A percentile compares a stretch with the other conserved stretches of the same genome.
These are phyloP conservation scores for Papilio xuthus DNA, from an alignment of 1,140 invertebrate species.

Conservation along the genomic window DNA sequence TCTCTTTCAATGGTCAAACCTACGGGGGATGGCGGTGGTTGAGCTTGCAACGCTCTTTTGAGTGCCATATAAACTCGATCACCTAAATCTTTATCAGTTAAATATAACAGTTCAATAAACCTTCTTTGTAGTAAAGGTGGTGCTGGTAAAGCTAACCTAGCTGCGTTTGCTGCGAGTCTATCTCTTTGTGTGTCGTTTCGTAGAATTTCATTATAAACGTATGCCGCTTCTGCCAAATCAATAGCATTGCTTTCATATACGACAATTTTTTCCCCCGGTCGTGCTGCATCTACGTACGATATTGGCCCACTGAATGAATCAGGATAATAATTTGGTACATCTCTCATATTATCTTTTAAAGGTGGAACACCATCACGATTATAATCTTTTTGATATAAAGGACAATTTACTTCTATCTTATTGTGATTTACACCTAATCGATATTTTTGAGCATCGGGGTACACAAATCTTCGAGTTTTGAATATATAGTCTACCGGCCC, in stretches of 20 bases:
- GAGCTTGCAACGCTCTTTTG: not conserved
- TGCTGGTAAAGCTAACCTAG: not conserved
- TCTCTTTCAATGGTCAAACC: not conserved
- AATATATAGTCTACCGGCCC: constrained; percentile 93
- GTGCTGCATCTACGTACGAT: not conserved
- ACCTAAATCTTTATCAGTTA: constrained; percentile 1
- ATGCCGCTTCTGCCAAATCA: constrained; percentile 14
- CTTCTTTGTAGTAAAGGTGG: constrained; percentile 25
- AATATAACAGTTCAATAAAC: not conserved
- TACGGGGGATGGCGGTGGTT: not conserved
- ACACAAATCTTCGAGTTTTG: constrained; percentile 91
- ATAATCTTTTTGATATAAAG: constrained; percentile 88
- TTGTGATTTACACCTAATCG: constrained; percentile 92
- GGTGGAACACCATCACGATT: constrained; percentile 92
- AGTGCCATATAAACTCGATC: not conserved
- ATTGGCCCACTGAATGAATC: constrained; percentile 93
- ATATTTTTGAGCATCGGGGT: constrained; percentile 93
- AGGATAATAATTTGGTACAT: constrained; percentile 95
- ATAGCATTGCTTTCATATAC: not conserved
- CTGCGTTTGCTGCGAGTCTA: constrained; percentile 7
- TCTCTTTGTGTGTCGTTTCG: not conserved
- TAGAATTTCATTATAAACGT: constrained; percentile 25
- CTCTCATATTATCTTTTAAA: constrained; percentile 84
- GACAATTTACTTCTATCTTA: constrained; percentile 93
- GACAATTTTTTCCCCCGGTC: not conserved